Conservation (phyloP, 2,113 vertebrate species). For the Alosa alosa region DNA sequence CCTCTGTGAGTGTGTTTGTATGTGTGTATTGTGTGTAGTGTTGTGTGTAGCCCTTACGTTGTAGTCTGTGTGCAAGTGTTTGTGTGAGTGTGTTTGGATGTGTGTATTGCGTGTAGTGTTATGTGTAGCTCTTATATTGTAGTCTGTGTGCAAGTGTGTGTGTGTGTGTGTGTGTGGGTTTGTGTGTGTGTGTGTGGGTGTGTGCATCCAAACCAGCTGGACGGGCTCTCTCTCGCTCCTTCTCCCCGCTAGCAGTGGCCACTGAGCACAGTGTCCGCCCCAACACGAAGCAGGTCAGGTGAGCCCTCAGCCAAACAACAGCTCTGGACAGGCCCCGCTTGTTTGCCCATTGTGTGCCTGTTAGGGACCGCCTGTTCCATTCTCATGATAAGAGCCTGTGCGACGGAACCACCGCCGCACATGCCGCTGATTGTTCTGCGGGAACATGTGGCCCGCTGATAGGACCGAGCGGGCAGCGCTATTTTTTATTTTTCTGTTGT, state of each 20-base stretch:
- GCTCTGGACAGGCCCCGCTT: not conserved
- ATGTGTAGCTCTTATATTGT: not conserved
- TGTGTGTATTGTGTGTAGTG: not conserved
- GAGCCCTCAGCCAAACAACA: not conserved
- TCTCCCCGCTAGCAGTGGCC: not conserved
- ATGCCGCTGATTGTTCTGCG: not conserved
- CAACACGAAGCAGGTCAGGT: not conserved
- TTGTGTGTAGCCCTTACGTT: not conserved
- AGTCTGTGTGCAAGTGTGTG: not conserved
- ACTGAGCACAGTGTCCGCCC: not conserved
- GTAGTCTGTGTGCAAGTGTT: not conserved
- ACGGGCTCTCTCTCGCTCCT: not conserved
- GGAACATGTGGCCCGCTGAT: constrained; percentile 2
- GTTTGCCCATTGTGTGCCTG: constrained; percentile 13
- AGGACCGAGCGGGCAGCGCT: not conserved
- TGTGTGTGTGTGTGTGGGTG: not conserved
- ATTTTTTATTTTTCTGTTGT: constrained; percentile 23
- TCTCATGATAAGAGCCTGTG: not conserved
- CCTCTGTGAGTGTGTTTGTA: not conserved
- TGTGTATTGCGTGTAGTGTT: not conserved
- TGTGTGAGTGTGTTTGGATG: not conserved
- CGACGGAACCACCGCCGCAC: not conserved
- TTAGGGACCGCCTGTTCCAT: not conserved
- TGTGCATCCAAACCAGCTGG: not conserved
- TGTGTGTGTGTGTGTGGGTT: not conserved